Percentiles rank a stretch among this genome's conserved stretches.
Conservation (phyloP, 2,888 invertebrate species). For the Lithosia quadra region DNA sequence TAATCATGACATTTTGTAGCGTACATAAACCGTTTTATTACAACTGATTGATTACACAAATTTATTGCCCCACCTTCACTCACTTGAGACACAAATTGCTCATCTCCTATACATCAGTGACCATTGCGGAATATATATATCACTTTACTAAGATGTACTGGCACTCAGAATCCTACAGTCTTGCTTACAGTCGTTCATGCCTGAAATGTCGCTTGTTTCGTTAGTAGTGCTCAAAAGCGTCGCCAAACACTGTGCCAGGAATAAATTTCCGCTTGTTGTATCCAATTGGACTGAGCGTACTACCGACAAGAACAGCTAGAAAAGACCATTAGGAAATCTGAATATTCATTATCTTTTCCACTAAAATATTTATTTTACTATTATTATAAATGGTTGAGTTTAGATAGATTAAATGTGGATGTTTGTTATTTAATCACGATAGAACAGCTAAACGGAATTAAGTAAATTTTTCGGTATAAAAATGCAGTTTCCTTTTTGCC, state of each 20-base stretch:
- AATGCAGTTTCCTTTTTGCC: too few species aligned
- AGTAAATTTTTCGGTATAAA: too few species aligned
- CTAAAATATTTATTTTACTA: background rate
- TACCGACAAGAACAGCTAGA: background rate
- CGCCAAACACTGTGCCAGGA: background rate
- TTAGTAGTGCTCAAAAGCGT: conserved; percentile 5
- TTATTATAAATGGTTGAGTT: too few species aligned
- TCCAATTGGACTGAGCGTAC: background rate
- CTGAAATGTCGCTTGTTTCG: conserved; percentile 49
- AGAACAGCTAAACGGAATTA: too few species aligned
- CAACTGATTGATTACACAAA: too few species aligned
- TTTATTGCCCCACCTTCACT: too few species aligned
- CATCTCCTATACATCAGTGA: background rate
- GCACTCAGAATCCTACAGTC: background rate
- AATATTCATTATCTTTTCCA: background rate
- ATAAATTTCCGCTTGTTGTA: conserved; percentile 9
- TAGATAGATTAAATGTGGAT: background rate
- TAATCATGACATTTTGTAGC: too few species aligned
- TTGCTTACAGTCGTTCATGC: conserved; percentile 44
- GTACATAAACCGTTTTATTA: too few species aligned
- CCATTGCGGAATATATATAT: background rate
- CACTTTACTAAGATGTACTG: background rate
- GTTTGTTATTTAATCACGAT: too few species aligned
- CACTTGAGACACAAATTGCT: too few species aligned
- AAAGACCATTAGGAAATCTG: background rate